phyloP scores from a whole-genome alignment of 2,888 invertebrate species.

The Chloromyia formosa region DNA sequence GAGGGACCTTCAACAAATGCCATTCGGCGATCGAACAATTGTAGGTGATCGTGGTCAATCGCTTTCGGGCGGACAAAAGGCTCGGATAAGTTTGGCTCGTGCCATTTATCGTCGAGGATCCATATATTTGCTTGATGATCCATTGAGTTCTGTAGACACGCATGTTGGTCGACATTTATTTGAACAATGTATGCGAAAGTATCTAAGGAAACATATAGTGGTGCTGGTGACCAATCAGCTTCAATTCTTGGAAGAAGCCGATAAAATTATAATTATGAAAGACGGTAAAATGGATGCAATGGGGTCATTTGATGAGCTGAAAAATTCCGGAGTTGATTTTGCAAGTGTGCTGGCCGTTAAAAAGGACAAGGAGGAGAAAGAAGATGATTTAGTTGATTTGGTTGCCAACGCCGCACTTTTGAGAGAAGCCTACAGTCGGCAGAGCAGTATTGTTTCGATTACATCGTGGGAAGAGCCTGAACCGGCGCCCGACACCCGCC shows the following conservation, averaged over 20 bases:
- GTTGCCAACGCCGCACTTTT: slow-evolving; percentile 55
- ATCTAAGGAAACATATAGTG: slow-evolving; percentile 74
- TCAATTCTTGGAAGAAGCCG: slow-evolving; percentile 77
- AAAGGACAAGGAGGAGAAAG: slow-evolving; percentile 59
- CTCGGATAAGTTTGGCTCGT: slow-evolving; percentile 86
- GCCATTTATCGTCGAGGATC: slow-evolving; percentile 87
- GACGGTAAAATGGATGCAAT: slow-evolving; percentile 65
- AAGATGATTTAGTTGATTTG: slow-evolving; percentile 55
- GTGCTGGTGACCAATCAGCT: slow-evolving; percentile 86
- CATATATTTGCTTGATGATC: slow-evolving; percentile 90
- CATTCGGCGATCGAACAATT: slow-evolving; percentile 70
- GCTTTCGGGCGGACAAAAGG: slow-evolving; percentile 87
- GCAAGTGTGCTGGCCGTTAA: slow-evolving; percentile 73
- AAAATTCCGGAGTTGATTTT: slow-evolving; percentile 80
- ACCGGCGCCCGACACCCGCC: slow-evolving; percentile 58
- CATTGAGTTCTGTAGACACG: slow-evolving; percentile 91
- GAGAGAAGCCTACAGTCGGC: slow-evolving; percentile 57
- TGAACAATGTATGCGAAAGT: slow-evolving; percentile 67
- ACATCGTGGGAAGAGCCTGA: slow-evolving; percentile 68
- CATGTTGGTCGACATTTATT: slow-evolving; percentile 90
- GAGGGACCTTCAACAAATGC: slow-evolving; percentile 68
- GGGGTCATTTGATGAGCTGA: slow-evolving; percentile 76
- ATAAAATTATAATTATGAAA: slow-evolving; percentile 65
- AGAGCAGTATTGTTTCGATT: slow-evolving; percentile 63
- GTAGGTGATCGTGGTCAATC: slow-evolving; percentile 86